These are phyloP conservation scores for Eupithecia dodoneata DNA, from an alignment of 2,888 invertebrate genomes.

Conservation along the genomic window DNA sequence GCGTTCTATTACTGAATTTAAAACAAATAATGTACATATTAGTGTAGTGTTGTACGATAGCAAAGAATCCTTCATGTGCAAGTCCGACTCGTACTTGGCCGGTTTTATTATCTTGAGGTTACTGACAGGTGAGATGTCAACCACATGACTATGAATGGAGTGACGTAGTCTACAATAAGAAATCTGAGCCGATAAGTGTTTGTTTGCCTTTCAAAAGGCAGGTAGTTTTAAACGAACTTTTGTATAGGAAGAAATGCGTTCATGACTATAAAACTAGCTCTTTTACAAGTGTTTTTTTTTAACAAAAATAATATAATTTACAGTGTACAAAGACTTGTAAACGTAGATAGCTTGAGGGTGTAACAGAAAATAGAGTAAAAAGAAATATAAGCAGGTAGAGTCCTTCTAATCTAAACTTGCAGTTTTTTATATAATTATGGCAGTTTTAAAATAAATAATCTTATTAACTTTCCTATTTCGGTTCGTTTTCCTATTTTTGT, in stretches of 20 bases:
- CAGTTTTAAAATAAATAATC: too few relatives aligned
- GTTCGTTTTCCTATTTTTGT: too few relatives aligned
- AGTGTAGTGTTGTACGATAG: too few relatives aligned
- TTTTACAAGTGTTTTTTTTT: constrained; percentile 11
- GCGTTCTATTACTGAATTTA: background rate
- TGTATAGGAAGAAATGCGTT: constrained; percentile 52
- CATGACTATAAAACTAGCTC: constrained; percentile 10
- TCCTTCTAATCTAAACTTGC: background rate
- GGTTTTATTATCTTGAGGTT: constrained; percentile 63
- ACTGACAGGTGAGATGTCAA: constrained; percentile 83
- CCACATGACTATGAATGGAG: constrained; percentile 57
- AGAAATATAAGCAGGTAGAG: background rate
- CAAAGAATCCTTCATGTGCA: background rate
- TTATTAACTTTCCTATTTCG: too few relatives aligned
- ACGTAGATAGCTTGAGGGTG: background rate
- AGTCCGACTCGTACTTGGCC: background rate
- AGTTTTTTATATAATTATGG: background rate
- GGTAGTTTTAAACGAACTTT: constrained; percentile 55
- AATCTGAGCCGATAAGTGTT: constrained; percentile 72
- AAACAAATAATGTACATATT: background rate
- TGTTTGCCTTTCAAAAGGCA: constrained; percentile 45
- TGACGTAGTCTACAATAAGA: constrained; percentile 43
- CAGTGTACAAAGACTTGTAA: background rate
- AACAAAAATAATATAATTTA: constrained; percentile 5
- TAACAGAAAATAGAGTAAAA: background rate